phyloP scores from a whole-genome alignment of 2,797 vertebrate species.

The Pristis pectinata region DNA sequence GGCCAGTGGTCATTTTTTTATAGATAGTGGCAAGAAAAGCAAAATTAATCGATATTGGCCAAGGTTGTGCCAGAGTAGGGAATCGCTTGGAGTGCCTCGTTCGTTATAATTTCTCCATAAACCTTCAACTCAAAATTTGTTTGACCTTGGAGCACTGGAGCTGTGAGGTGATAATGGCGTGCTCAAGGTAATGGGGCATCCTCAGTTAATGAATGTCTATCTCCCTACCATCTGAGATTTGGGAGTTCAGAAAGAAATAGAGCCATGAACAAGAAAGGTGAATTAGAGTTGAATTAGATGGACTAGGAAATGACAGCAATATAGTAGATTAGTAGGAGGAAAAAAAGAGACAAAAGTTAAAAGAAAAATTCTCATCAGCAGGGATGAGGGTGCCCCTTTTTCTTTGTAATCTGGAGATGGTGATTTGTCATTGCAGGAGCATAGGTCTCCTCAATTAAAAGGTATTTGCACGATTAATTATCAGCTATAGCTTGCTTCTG shows the following conservation, averaged over 20 bases:
- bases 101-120: not conserved
- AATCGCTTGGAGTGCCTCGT: not conserved
- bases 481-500: not conserved
- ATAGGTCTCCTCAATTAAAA: not conserved
- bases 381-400: not conserved
- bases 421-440: not conserved
- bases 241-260: not conserved
- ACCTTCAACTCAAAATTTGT: not conserved
- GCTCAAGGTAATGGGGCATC: not conserved
- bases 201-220: not conserved
- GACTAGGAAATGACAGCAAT: not conserved
- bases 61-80: not conserved
- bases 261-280: not conserved
- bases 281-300: not conserved
- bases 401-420: not conserved
- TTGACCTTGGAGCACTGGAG: not conserved
- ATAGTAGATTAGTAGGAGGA: not conserved
- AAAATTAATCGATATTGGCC: not conserved
- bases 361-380: not conserved
- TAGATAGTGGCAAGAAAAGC: not conserved
- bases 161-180: not conserved
- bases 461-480: not conserved
- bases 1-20: not conserved
- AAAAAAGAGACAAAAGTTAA: no score
- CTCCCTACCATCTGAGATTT: not conserved